phyloP scores from a whole-genome alignment of 2,113 vertebrate genomes.

The Melanerpes formicivorus region DNA sequence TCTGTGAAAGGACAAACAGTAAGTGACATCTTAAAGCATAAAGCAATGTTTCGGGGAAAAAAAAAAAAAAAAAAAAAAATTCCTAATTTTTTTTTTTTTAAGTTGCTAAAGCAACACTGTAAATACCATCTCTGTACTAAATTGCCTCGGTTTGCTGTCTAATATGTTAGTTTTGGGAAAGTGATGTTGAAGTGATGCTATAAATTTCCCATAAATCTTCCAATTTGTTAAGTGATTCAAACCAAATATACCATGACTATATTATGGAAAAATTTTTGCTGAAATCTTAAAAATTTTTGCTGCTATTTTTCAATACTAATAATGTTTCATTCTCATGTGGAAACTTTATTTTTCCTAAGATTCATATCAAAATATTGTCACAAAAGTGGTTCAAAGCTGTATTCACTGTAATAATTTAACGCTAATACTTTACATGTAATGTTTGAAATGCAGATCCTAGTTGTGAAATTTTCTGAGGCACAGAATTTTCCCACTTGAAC shows the following conservation, averaged over 20 bases:
- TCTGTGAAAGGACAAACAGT: neutral
- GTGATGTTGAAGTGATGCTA: neutral
- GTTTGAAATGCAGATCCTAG: neutral
- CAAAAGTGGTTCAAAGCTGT: neutral
- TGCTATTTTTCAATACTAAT: neutral
- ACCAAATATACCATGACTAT: neutral
- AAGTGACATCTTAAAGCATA: neutral
- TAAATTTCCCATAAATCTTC: conserved; percentile 4
- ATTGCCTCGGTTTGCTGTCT: neutral
- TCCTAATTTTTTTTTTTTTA: neutral
- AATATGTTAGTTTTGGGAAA: neutral
- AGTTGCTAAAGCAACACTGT: neutral
- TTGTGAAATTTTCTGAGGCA: neutral
- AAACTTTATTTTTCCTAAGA: conserved; percentile 18
- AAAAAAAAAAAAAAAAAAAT: neutral
- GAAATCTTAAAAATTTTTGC: neutral
- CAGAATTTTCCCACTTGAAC: neutral
- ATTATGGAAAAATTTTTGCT: neutral
- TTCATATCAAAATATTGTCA: neutral
- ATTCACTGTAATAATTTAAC: neutral
- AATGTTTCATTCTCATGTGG: neutral
- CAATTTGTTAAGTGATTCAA: conserved; percentile 32
- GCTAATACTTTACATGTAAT: neutral
- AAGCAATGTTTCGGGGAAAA: neutral
- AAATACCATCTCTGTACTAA: neutral